Evolutionary conservation across 2,113 vertebrate species (phyloP).

Genomic region (Oreochromis aureus): DNA sequence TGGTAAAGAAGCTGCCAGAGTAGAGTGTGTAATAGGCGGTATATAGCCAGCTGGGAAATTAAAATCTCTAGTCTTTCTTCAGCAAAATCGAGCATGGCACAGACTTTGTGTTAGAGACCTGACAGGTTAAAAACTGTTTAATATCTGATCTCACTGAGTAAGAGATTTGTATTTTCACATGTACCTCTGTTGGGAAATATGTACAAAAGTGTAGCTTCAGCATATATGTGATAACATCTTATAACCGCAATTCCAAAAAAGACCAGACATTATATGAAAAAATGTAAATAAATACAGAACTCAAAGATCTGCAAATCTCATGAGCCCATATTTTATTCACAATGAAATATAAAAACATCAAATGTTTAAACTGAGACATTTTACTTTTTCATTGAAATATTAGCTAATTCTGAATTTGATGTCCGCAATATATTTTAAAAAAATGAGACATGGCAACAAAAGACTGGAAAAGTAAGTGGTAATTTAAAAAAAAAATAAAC

Average conservation of each 20-base stretch:
- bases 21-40: too few species aligned
- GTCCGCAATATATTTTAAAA: fast-evolving
- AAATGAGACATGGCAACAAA: neutral
- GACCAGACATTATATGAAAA: neutral
- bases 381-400: neutral
- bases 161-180: neutral
- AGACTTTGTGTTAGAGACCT: neutral
- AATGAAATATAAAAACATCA: neutral
- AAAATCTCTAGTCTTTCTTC: neutral
- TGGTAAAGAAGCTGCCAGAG: neutral
- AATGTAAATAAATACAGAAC: neutral
- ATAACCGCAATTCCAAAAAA: neutral
- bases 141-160: fast-evolving
- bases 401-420: neutral
- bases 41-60: too few species aligned
- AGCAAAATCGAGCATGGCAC: neutral
- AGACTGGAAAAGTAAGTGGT: neutral
- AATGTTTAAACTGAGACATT: neutral
- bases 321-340: neutral
- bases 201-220: neutral
- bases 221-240: neutral
- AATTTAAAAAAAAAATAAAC: neutral
- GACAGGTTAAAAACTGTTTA: fast-evolving
- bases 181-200: neutral
- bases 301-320: neutral